phyloP scores from a whole-genome alignment of 2,113 vertebrate species.

The Plectropomus leopardus region DNA sequence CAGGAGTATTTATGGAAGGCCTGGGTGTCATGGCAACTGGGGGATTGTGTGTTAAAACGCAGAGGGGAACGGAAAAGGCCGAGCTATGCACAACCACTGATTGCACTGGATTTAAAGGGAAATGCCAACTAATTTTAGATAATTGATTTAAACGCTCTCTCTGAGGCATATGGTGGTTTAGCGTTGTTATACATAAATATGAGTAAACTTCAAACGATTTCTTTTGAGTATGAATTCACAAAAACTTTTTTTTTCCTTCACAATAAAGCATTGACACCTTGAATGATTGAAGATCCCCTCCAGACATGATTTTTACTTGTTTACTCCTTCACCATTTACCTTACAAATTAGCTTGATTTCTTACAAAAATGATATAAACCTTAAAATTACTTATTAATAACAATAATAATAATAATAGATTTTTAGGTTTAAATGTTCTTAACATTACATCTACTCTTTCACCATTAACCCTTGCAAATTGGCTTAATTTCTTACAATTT shows the following conservation, averaged over 20 bases:
- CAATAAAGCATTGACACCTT: too few species aligned
- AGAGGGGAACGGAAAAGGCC: conserved; percentile 65
- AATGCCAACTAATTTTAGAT: neutral
- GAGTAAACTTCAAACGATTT: neutral
- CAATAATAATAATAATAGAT: too few species aligned
- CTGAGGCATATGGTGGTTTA: neutral
- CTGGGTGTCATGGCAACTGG: conserved; percentile 78
- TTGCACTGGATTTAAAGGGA: conserved; percentile 32
- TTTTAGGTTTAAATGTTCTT: too few species aligned
- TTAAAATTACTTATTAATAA: too few species aligned
- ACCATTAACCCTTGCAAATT: too few species aligned
- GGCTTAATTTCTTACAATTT: too few species aligned
- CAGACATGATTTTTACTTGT: too few species aligned
- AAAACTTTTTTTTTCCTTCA: neutral
- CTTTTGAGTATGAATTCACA: neutral
- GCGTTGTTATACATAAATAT: neutral
- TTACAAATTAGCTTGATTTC: too few species aligned
- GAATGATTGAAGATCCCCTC: too few species aligned
- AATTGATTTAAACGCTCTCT: neutral
- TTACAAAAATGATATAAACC: too few species aligned
- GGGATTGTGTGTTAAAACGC: conserved; percentile 72
- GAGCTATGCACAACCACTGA: conserved; percentile 51
- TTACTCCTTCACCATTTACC: too few species aligned
- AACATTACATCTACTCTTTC: too few species aligned
- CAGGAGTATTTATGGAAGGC: conserved; percentile 75